phyloP scores from a whole-genome alignment of 2,113 vertebrate species.

The Epinephelus fuscoguttatus region DNA sequence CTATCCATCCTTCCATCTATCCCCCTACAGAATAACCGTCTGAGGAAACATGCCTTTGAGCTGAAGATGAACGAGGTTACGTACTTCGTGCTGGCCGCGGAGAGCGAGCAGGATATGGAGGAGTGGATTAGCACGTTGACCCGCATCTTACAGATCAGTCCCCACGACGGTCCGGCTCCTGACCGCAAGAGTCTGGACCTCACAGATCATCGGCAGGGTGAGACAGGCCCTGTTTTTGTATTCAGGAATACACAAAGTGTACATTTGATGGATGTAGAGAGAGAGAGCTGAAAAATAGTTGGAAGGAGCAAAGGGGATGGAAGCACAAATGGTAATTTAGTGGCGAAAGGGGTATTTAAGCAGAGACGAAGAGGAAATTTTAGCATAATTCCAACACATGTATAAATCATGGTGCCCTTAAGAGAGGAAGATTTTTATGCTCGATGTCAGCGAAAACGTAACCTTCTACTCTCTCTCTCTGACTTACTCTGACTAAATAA shows the following conservation, averaged over 20 bases:
- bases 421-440: slow-evolving; percentile 23
- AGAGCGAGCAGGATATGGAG: slow-evolving; percentile 98
- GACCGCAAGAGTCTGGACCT: slow-evolving; percentile 94
- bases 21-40: slow-evolving; percentile 87
- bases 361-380: slow-evolving; percentile 6
- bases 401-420: slow-evolving; percentile 44
- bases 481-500: slow-evolving; percentile 26
- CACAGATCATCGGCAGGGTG: slow-evolving; percentile 92
- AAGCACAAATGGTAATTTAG: slow-evolving; percentile 29
- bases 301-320: not conserved
- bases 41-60: slow-evolving; percentile 97
- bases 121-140: slow-evolving; percentile 97
- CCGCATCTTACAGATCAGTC: slow-evolving; percentile 96
- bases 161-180: slow-evolving; percentile 88
- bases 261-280: not conserved
- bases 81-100: slow-evolving; percentile 98
- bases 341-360: slow-evolving; percentile 16
- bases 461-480: slow-evolving; percentile 26
- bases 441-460: slow-evolving; percentile 36
- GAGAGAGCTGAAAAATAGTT: not conserved
- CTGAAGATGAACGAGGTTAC: slow-evolving; percentile 99
- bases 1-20: slow-evolving; percentile 9
- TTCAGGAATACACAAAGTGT: not conserved
- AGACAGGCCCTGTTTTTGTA: slow-evolving; percentile 54
- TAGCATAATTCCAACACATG: slow-evolving; percentile 35